phyloP scores from a whole-genome alignment of 2,113 vertebrate genomes.

The Barbus barbus region DNA sequence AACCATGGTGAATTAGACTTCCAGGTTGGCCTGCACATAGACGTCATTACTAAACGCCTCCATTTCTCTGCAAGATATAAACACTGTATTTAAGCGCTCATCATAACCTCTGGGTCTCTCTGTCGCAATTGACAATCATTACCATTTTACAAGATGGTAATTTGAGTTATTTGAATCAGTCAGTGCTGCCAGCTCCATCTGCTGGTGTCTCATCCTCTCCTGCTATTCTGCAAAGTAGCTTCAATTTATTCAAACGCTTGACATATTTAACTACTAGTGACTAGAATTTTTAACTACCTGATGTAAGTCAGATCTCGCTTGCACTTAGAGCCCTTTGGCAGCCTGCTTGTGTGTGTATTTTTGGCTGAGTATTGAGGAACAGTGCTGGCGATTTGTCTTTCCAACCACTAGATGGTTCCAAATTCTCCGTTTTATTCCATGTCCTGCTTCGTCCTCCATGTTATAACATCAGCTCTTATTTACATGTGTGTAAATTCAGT shows the following conservation, averaged over 20 bases:
- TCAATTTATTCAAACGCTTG: neutral
- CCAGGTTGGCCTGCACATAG: neutral
- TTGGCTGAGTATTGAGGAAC: slow-evolving; percentile 7
- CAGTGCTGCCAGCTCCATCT: neutral
- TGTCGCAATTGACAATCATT: neutral
- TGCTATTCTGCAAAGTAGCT: slow-evolving; percentile 9
- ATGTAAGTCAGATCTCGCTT: neutral
- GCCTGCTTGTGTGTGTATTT: neutral
- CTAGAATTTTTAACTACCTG: neutral
- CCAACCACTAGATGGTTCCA: slow-evolving; percentile 72
- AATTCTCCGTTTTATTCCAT: slow-evolving; percentile 47
- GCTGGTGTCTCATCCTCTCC: neutral
- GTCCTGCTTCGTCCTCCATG: slow-evolving; percentile 9
- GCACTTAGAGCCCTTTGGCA: no score
- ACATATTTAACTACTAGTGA: neutral
- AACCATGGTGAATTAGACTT: neutral
- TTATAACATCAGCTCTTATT: slow-evolving; percentile 26
- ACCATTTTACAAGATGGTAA: slow-evolving; percentile 1
- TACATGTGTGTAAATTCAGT: slow-evolving; percentile 1
- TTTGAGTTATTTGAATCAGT: slow-evolving; percentile 14
- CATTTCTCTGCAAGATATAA: no score
- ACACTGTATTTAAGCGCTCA: neutral
- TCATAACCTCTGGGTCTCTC: neutral
- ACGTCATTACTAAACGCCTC: no score
- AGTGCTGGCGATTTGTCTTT: neutral